Base-by-base conservation (phyloP, 1,140 invertebrate genomes). In the Aphidius ervi region DNA sequence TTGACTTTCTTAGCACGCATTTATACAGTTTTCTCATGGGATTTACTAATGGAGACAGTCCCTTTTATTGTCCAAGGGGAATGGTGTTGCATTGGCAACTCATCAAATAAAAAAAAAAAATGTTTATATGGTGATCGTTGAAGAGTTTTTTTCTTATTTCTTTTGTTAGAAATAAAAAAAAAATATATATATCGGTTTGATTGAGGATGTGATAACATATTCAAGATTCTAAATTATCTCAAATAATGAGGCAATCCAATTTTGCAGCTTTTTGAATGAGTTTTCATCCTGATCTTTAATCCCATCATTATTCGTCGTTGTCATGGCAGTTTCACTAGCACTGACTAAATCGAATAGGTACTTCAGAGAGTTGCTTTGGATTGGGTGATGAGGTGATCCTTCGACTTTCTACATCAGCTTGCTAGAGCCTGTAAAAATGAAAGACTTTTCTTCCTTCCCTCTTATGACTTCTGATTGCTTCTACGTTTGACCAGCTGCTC, bases 391-490 rank as follows among this genome's bases (percentile, higher is more conserved):
- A 31, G 23, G 23, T 31, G 23, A 31, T 31, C 64, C 56, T 56
- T 68, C 66, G 58, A 64, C 63, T 60, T 53, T 50, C 52, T 59
- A 16, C 16, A 16, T 16, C 16, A 16, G 16, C 16, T 16, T 16
- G 16, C 16, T 16, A 16, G 16, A 16, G 23, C 23, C 23, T 31
- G 2, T 4, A 31, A 4, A 31, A 31, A 31, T 31, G 4, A 1
- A 31, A 4, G 4, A 31, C 23, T 31, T 31, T 31, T 31, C 58
- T 63, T 64, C 57, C 50, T 61, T 62, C 61, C 65, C 64, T 56
- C 63, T 67, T 58, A 62, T 68, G 71, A 72, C 71, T 74, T 68
- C 65, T 73, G 72, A 74, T 74, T 74, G 71, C 71, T 74, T 69
- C 67, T 72, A 62, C 66, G 66, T 62, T 68, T 59, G n/a, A 54